Percentiles rank a stretch among this genome's conserved stretches.
Conservation (phyloP, 2,113 vertebrate genomes). For the Todiramphus chloris region DNA sequence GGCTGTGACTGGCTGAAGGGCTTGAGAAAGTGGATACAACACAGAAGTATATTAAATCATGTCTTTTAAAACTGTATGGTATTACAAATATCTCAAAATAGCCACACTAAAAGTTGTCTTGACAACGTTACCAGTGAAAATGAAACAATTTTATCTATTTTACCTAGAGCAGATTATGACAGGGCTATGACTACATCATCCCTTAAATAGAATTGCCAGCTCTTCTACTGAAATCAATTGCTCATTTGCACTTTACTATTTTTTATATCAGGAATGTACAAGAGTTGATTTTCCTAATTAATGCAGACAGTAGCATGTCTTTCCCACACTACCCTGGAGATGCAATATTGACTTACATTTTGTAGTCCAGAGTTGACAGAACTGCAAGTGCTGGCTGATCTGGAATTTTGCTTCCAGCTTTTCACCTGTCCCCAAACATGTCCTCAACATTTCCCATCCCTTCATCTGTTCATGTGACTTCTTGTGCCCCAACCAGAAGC, state of each 20-base stretch:
- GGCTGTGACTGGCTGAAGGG: neutral
- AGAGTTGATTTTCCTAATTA: neutral
- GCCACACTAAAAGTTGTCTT: neutral
- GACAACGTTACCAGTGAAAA: constrained; percentile 1
- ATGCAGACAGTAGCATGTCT: neutral
- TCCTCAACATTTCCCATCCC: neutral
- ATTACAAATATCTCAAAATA: neutral
- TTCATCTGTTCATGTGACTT: neutral
- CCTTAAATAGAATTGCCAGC: neutral
- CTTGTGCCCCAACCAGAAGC: neutral
- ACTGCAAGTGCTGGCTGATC: neutral
- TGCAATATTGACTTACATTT: neutral
- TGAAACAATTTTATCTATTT: neutral
- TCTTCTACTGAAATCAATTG: neutral
- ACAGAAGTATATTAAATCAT: neutral
- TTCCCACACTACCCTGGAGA: neutral
- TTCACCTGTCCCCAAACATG: neutral
- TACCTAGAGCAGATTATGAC: neutral
- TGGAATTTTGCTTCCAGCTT: neutral
- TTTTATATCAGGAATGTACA: neutral
- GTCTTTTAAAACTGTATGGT: neutral
- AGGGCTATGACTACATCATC: neutral
- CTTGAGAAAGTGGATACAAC: neutral
- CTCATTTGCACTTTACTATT: neutral
- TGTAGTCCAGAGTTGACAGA: neutral